Evolutionary conservation across 2,113 vertebrate species (phyloP).

Genomic region (Heterotilapia buettikoferi): DNA sequence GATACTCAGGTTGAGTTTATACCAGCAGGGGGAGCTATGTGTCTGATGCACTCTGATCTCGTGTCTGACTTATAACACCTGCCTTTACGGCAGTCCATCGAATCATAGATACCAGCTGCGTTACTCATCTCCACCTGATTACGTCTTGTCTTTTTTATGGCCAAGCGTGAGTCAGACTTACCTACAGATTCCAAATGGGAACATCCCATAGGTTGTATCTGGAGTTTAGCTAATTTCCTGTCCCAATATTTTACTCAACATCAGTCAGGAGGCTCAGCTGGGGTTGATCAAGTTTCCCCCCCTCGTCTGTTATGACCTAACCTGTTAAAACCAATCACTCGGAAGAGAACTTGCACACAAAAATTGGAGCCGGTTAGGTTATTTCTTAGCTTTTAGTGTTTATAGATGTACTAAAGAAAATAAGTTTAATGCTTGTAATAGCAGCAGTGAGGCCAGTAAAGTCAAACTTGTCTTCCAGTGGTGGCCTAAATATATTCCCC

Average conservation of each 20-base stretch:
- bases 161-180: not conserved
- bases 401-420: slow-evolving; percentile 44
- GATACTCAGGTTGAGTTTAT: not conserved
- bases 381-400: slow-evolving; percentile 45
- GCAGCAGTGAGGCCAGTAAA: slow-evolving; percentile 22
- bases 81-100: not conserved
- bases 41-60: not conserved
- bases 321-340: slow-evolving; percentile 1
- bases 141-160: not conserved
- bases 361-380: not conserved
- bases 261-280: not conserved
- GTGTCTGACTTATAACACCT: not conserved
- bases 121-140: not conserved
- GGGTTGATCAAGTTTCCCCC: not conserved
- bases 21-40: slow-evolving; percentile 52
- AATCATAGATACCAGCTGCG: not conserved
- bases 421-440: slow-evolving; percentile 33
- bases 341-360: not conserved
- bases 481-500: slow-evolving; percentile 36
- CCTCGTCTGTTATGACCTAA: not conserved
- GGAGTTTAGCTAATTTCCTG: not conserved
- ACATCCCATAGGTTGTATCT: not conserved
- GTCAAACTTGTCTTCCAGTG: slow-evolving; percentile 12
- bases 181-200: not conserved
- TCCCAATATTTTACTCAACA: not conserved